Evolutionary conservation across 1,140 invertebrate species (phyloP).

Genomic region (Aporrectodea caliginosa): DNA sequence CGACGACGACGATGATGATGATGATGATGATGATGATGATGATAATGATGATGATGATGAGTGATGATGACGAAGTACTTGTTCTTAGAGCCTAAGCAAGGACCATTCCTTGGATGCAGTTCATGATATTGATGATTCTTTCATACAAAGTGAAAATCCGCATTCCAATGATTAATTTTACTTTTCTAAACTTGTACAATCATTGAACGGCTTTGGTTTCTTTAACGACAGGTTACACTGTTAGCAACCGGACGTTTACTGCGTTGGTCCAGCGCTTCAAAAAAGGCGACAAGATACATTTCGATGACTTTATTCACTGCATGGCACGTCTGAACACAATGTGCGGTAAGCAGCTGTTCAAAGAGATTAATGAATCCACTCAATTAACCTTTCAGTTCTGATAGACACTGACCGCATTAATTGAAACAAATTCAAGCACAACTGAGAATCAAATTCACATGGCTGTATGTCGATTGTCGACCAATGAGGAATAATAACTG

Average conservation of each 20-base stretch:
- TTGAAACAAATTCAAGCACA: too few relatives aligned
- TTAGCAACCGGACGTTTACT: slow-evolving; percentile 83
- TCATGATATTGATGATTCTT: too few relatives aligned
- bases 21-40: too few relatives aligned
- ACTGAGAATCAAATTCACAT: too few relatives aligned
- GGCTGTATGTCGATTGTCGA: too few relatives aligned
- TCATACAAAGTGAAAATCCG: too few relatives aligned
- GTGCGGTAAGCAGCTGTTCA: slow-evolving; percentile 30
- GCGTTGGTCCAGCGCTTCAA: slow-evolving; percentile 81
- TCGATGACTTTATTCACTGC: slow-evolving; percentile 90
- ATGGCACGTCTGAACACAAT: slow-evolving; percentile 83
- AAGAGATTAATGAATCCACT: background rate
- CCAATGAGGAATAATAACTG: too few relatives aligned
- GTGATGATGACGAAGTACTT: background rate
- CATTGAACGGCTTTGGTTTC: background rate
- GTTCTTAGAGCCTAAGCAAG: background rate
- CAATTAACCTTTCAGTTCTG: background rate
- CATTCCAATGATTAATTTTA: too few relatives aligned
- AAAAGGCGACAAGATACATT: slow-evolving; percentile 73
- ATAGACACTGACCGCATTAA: background rate
- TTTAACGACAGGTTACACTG: slow-evolving; percentile 62
- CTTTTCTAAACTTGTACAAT: too few relatives aligned
- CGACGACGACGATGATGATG: too few relatives aligned
- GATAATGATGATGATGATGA: too few relatives aligned
- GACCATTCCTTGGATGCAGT: too few relatives aligned